Base-by-base conservation (phyloP, 2,888 invertebrate genomes). In the Drosophila paranaensis region DNA sequence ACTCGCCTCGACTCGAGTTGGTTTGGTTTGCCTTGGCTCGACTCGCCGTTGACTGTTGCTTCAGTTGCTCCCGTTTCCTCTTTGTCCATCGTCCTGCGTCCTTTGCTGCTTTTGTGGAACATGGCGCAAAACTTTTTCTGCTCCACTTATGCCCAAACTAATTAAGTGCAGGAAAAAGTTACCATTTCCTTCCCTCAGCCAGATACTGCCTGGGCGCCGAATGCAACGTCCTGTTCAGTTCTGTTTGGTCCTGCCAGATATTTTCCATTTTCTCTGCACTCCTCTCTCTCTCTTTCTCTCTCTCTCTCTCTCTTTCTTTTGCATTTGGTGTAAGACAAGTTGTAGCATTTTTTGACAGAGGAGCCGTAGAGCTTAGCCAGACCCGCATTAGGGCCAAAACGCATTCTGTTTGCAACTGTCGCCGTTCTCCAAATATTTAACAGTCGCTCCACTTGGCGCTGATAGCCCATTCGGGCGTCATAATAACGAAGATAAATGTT, bases 111-210 rank as follows among this genome's bases (percentile, higher is more conserved):
- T 70, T 76, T 70, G 45, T 71, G 80, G 30, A 72, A 79, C 71
- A 76, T 82, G 81, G 80, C 55, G 73, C 65, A 77, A 65, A 89
- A 86, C 79, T 83, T 88, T 89, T 86, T 86, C 86, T 86, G 90
- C 86, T 88, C 87, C 86, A 89, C 86, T 89, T 89, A 86, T 88
- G 90, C 86, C 87, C 87, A 86, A 86, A 86, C 86, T 86, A 89
- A 86, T 89, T 86, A 86, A 86, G 86, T 89, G 88, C 90, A 89
- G 90, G 88, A 88, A 86, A 88, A 86, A 89, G 86, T 88, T 79
- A 88, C 88, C 83, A 88, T 77, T 86, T 86, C 88, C 89, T 77
- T 79, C 72, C 87, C 87, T 73, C 74, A 75, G 70, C 71, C 79
- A 66, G 61, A 68, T 58, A 67, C 60, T 53, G 54, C 14, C 60